Base-by-base conservation (phyloP, 53 echinoderm and acorn worm species). In the Glandiceps talaboti region DNA sequence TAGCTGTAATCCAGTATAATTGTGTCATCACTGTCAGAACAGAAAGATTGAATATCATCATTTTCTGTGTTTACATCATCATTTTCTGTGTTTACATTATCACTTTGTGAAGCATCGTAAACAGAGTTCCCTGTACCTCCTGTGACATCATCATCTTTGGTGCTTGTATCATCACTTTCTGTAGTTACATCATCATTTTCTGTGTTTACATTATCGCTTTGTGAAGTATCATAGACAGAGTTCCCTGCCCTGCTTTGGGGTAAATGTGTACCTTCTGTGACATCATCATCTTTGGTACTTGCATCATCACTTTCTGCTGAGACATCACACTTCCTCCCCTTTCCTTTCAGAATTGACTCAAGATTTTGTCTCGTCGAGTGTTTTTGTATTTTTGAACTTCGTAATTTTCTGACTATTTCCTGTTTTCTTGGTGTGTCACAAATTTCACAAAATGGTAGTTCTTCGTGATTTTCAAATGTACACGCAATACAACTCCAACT, bases 401-500 rank as follows among this genome's bases (percentile, higher is more conserved):
- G 79, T n/a, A 31, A 84, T 73, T 73, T 80, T 80, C 74, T 73
- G 33, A 25, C 1, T 1, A 33, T 1, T n/a, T 32, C 0, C 28
- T 28, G 25, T 73, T 33, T 29, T 73, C 33, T 72, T 1, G 89
- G 89, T 1, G 87, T 92, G 32, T 81, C 79, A 75, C 92, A 92
- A 27, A 92, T 89, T 76, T 92, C 92, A 84, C 92, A 92, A 45
- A 81, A 84, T 45, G 92, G 92, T 28, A 92, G 79, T 12, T 76
- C 82, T 28, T 85, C 25, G 80, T 92, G 89, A 28, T 92, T 92
- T 25, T 82, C 79, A 79, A 87, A 92, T 0, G 92, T 92, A 85
- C 92, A 92, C 26, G 85, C 81, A 82, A 75, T 74, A 80, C 92
- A 92, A 73, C 73, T 89, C 92, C 92, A 92, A 1, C 45, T 45